Evolutionary conservation across 2,888 invertebrate genomes (phyloP).

Genomic region (Tryphoninae sp.): DNA sequence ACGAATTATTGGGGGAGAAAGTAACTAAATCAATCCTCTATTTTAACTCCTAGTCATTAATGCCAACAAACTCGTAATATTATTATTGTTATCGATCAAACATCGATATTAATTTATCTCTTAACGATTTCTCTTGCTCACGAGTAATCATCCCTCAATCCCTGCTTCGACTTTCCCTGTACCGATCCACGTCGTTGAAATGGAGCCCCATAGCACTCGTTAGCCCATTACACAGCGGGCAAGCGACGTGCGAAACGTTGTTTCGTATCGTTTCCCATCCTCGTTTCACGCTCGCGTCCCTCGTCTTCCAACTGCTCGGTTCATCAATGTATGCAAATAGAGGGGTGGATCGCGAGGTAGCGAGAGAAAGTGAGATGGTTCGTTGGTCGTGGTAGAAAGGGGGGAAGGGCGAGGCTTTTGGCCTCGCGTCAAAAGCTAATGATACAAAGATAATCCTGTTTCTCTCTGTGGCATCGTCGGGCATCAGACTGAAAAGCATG

Average conservation of each 20-base stretch:
- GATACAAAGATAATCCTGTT: constrained; percentile 77
- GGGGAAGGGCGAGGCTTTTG: constrained; percentile 53
- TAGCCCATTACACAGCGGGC: constrained; percentile 40
- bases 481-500: constrained; percentile 27
- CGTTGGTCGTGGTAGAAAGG: constrained; percentile 4
- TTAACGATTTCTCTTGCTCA: neutral
- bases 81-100: constrained; percentile 3
- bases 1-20: too few relatives aligned
- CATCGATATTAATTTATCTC: neutral
- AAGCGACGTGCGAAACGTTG: constrained; percentile 61
- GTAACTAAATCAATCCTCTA: too few relatives aligned
- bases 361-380: constrained; percentile 22
- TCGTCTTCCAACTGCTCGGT: constrained; percentile 53
- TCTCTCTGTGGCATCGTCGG: constrained; percentile 55
- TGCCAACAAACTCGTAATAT: neutral
- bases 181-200: neutral
- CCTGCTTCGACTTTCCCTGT: too few relatives aligned
- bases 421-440: constrained; percentile 78
- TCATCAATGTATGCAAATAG: constrained; percentile 74
- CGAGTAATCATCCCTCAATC: too few relatives aligned
- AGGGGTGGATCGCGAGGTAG: constrained; percentile 19
- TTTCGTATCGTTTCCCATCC: constrained; percentile 47
- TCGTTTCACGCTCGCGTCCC: neutral
- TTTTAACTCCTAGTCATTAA: too few relatives aligned
- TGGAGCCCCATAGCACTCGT: constrained; percentile 42